These are phyloP conservation scores for Onychostruthus taczanowskii DNA, from an alignment of 2,113 vertebrate species.

Conservation along the genomic window DNA sequence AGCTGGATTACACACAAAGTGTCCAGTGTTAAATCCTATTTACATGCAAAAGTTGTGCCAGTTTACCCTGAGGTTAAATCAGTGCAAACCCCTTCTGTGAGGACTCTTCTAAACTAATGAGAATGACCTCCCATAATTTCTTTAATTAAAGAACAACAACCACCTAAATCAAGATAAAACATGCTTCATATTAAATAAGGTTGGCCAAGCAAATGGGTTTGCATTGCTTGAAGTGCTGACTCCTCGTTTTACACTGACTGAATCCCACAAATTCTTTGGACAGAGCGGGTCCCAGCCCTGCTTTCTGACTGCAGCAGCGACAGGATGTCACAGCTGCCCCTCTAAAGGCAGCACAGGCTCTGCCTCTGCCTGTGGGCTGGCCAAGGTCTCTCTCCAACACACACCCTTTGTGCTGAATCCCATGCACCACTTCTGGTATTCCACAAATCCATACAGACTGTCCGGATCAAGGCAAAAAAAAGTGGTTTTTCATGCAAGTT, in stretches of 20 bases:
- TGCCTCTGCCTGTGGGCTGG: neutral
- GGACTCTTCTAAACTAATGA: slow-evolving; percentile 55
- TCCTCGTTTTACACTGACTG: neutral
- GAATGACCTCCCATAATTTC: slow-evolving; percentile 58
- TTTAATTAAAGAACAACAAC: slow-evolving; percentile 67
- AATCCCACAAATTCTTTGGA: neutral
- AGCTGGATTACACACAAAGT: slow-evolving; percentile 30
- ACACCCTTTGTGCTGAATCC: neutral
- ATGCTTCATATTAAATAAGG: slow-evolving; percentile 51
- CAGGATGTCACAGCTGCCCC: neutral
- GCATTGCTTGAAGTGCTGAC: slow-evolving; percentile 1
- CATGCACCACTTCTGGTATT: neutral
- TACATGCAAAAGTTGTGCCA: slow-evolving; percentile 62
- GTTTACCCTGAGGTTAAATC: slow-evolving; percentile 58
- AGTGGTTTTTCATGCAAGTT: neutral
- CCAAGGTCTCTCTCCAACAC: neutral
- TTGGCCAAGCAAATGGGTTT: slow-evolving; percentile 20
- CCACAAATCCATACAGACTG: neutral
- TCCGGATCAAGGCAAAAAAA: neutral
- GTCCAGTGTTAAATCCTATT: slow-evolving; percentile 48
- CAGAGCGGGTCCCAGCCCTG: neutral
- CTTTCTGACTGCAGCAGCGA: neutral
- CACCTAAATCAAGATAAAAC: slow-evolving; percentile 51
- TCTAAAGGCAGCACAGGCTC: neutral
- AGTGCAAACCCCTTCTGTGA: slow-evolving; percentile 50